Conservation (phyloP, 2,797 vertebrate genomes). For the Apodemus agrarius region DNA sequence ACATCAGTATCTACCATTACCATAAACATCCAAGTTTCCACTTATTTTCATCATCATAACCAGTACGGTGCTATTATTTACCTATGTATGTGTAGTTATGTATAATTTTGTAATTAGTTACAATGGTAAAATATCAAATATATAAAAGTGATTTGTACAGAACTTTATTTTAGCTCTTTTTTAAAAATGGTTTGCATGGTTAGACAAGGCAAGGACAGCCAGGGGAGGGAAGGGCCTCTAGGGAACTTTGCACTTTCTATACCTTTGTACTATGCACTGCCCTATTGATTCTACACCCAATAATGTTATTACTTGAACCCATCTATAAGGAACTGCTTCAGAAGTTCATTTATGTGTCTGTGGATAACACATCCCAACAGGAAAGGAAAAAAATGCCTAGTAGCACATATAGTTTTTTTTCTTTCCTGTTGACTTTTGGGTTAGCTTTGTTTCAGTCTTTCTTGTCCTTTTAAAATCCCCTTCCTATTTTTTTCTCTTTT, state of each 20-base stretch:
- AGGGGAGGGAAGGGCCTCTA: slow-evolving; percentile 92
- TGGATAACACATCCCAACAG: slow-evolving; percentile 94
- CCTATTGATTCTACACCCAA: slow-evolving; percentile 99
- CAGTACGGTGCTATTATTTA: slow-evolving; percentile 96
- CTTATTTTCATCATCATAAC: slow-evolving; percentile 89
- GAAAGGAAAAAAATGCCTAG: slow-evolving; percentile 85
- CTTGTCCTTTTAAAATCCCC: slow-evolving; percentile 61
- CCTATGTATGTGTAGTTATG: slow-evolving; percentile 90
- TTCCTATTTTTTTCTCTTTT: background rate
- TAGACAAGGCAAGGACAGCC: slow-evolving; percentile 91
- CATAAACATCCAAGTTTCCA: slow-evolving; percentile 84
- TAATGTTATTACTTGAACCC: slow-evolving; percentile 99
- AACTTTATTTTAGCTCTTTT: slow-evolving; percentile 90
- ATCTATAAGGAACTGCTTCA: slow-evolving; percentile 94
- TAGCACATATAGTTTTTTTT: slow-evolving; percentile 75
- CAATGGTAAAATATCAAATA: slow-evolving; percentile 85
- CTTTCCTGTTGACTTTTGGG: slow-evolving; percentile 74
- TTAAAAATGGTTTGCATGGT: slow-evolving; percentile 91
- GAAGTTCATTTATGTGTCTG: slow-evolving; percentile 95
- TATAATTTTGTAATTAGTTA: slow-evolving; percentile 91
- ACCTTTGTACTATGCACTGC: slow-evolving; percentile 99
- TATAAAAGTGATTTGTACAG: slow-evolving; percentile 89
- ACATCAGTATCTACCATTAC: slow-evolving; percentile 83
- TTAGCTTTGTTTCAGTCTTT: slow-evolving; percentile 66
- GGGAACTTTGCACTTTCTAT: slow-evolving; percentile 99